Evolutionary conservation across 37 sponge, comb jelly and placozoan genomes (phyloP).

Genomic region (Spongilla lacustris): DNA sequence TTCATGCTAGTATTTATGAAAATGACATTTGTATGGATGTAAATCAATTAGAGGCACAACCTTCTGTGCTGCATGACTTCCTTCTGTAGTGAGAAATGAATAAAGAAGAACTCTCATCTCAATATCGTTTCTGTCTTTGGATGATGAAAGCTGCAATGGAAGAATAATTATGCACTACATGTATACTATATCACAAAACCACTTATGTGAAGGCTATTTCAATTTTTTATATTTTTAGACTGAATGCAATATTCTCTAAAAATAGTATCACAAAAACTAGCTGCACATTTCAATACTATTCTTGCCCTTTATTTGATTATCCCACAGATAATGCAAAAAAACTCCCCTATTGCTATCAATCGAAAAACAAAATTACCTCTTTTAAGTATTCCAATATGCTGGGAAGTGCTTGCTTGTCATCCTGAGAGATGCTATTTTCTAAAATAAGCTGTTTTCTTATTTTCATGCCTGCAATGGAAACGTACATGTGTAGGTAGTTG

Average conservation of each 20-base stretch:
- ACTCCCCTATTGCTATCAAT: neutral
- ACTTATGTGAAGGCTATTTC: neutral
- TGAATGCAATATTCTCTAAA: neutral
- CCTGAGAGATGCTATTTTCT: neutral
- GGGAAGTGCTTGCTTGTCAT: constrained; percentile 1
- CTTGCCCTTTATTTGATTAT: constrained; percentile 1
- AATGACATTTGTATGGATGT: neutral
- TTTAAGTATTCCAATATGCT: constrained; percentile 1
- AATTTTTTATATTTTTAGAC: neutral
- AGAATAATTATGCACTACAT: neutral
- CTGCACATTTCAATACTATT: neutral
- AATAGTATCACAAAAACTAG: neutral
- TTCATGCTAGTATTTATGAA: neutral
- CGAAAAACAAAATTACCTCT: neutral
- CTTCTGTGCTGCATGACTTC: constrained; percentile 34
- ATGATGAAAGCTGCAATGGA: neutral
- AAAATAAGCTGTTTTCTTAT: constrained; percentile 1
- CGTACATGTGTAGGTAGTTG: constrained; percentile 1
- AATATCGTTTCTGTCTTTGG: neutral
- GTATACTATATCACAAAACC: neutral
- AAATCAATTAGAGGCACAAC: constrained; percentile 16
- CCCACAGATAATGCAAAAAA: neutral
- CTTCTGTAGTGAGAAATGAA: constrained; percentile 46
- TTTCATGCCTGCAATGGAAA: neutral
- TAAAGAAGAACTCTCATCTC: constrained; percentile 48